Base-by-base conservation (phyloP, 1,140 invertebrate genomes). In the Euwallacea fornicatus region DNA sequence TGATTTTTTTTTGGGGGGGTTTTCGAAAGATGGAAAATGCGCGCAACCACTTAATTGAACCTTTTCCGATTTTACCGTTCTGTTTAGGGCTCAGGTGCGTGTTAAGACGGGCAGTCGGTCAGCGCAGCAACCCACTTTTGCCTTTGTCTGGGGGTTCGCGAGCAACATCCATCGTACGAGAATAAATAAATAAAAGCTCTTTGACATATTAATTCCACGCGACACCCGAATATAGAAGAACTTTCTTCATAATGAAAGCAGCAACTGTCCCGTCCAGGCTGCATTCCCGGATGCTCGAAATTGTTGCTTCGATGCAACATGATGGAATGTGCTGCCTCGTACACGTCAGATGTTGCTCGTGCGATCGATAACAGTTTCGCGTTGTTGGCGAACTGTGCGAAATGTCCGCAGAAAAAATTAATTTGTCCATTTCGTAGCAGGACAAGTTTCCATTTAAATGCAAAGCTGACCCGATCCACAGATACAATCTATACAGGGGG, bases 261-360 rank as follows among this genome's bases (percentile, higher is more conserved):
- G 42, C 21, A 47, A 61, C 42, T 63, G 42, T 9, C 61, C 46
- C 7, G 42, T 44, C 61, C 11, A 16, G 61, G 13, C 44, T 63
- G 61, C 61, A 63, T 63, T 63, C 44, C 46, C 42, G 44, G 61
- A 33, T 33, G 4, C 44, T 63, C 63, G 44, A 65, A 65, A 65
- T 65, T 65, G 63, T 65, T 65, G 63, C 63, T 65, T 65, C 63
- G 42, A 42, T 65, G 63, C 63, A 65, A 65, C 50, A 65, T 44
- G 50, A 65, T 33, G 63, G 63, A 54, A 65, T 65, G 63, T 55
- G 63, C 47, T 54, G 63, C 15, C 44, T 53, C 47, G 47, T 65
- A 55, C 50, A 65, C 63, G 46, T 65, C 63, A 65, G 63, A 65
- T 65, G 63, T 46, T 42, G 63, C 61, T 33, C 13, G 61, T 43